A percentile compares a stretch with the other conserved stretches of the same genome.
phyloP scores from a whole-genome alignment of 1,140 invertebrate species.

The Sycophila sp. region DNA sequence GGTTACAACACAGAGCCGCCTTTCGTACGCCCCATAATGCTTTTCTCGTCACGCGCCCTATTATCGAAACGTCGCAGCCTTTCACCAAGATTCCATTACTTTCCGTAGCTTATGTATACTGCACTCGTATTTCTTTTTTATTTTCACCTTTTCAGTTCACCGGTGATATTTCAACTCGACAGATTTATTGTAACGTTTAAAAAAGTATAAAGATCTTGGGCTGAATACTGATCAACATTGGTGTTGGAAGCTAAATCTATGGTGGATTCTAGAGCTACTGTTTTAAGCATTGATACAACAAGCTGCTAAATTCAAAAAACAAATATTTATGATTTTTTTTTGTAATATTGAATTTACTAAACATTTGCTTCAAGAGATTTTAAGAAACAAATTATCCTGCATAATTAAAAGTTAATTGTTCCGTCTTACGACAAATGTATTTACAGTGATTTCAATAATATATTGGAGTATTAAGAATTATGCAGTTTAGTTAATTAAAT shows the following conservation, averaged over 20 bases:
- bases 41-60: background rate
- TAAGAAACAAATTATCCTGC: too few relatives aligned
- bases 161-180: background rate
- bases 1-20: constrained; percentile 60
- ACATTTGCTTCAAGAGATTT: too few relatives aligned
- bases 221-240: constrained; percentile 22
- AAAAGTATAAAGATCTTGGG: constrained; percentile 12
- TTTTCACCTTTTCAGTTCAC: background rate
- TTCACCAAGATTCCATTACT: constrained; percentile 17
- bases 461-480: too few relatives aligned
- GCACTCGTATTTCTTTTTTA: background rate
- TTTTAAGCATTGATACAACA: constrained; percentile 27
- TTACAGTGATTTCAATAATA: too few relatives aligned
- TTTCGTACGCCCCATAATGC: background rate
- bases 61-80: background rate
- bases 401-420: too few relatives aligned
- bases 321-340: too few relatives aligned
- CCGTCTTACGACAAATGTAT: too few relatives aligned
- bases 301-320: too few relatives aligned
- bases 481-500: too few relatives aligned
- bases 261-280: constrained; percentile 10
- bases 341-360: too few relatives aligned
- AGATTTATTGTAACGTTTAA: background rate
- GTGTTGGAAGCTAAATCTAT: constrained; percentile 28
- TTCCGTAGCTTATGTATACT: background rate